Percentiles rank a stretch among this genome's conserved stretches.
Evolutionary conservation across 2,797 vertebrate genomes (phyloP).

Genomic region (Enteromius paludinosus): DNA sequence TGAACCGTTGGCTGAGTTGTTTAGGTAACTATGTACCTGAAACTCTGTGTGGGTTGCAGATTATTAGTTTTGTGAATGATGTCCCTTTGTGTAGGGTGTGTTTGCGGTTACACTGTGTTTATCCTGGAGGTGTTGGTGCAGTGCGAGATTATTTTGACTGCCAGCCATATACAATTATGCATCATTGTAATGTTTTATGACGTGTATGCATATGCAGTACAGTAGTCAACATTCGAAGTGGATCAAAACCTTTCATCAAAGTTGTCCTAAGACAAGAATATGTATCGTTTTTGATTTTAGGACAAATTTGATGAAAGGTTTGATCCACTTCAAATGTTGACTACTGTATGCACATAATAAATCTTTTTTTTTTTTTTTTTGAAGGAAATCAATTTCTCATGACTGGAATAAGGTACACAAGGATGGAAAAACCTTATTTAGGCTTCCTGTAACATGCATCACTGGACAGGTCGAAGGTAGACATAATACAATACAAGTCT

Average conservation of each 20-base stretch:
- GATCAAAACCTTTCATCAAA: too few species aligned
- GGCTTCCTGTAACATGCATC: conserved; percentile 77
- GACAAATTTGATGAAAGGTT: too few species aligned
- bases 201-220: not conserved
- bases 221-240: too few species aligned
- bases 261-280: too few species aligned
- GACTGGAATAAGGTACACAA: conserved; percentile 74
- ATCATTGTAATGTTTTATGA: not conserved
- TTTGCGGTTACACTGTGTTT: not conserved
- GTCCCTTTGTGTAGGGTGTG: not conserved
- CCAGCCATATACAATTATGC: not conserved
- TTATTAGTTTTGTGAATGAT: not conserved
- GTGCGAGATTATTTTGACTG: not conserved
- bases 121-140: not conserved
- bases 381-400: conserved; percentile 74
- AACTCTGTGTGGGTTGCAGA: not conserved
- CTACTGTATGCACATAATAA: not conserved
- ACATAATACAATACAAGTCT: not conserved
- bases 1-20: conserved; percentile 70
- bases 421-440: conserved; percentile 72
- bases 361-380: not conserved
- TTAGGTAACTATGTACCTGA: conserved; percentile 60
- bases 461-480: conserved; percentile 78
- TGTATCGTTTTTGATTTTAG: too few species aligned
- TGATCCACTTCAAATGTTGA: too few species aligned